Evolutionary conservation across 2,113 vertebrate genomes (phyloP).

Genomic region (Pelobates fuscus): DNA sequence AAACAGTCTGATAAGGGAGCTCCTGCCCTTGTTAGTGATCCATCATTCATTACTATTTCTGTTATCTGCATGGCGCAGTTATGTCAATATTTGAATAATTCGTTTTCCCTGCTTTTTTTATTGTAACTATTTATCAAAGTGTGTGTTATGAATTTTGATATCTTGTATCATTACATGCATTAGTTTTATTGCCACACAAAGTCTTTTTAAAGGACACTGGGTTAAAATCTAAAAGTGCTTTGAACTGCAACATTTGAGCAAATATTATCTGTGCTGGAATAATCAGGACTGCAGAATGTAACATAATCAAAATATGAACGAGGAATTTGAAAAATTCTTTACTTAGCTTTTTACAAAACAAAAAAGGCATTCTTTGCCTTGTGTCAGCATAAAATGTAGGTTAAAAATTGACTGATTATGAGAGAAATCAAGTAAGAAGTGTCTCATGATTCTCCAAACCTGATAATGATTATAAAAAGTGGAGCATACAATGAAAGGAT

Average conservation of each 20-base stretch:
- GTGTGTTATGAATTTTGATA: neutral
- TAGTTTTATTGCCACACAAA: neutral
- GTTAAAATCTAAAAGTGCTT: neutral
- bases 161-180: neutral
- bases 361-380: too few species aligned
- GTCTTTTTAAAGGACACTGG: neutral
- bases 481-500: too few species aligned
- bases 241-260: neutral
- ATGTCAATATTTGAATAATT: slow-evolving; percentile 12
- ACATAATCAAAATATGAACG: too few species aligned
- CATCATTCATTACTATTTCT: neutral
- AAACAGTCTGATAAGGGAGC: slow-evolving; percentile 4
- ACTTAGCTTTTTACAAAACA: too few species aligned
- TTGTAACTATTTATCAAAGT: neutral
- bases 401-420: too few species aligned
- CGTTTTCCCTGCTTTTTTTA: neutral
- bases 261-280: neutral
- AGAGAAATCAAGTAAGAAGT: too few species aligned
- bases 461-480: too few species aligned
- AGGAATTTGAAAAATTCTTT: too few species aligned
- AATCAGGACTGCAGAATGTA: too few species aligned
- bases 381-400: too few species aligned
- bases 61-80: slow-evolving; percentile 15
- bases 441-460: too few species aligned
- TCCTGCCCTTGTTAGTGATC: neutral